phyloP scores from a whole-genome alignment of 2,797 vertebrate genomes.

The Sarcophilus harrisii region DNA sequence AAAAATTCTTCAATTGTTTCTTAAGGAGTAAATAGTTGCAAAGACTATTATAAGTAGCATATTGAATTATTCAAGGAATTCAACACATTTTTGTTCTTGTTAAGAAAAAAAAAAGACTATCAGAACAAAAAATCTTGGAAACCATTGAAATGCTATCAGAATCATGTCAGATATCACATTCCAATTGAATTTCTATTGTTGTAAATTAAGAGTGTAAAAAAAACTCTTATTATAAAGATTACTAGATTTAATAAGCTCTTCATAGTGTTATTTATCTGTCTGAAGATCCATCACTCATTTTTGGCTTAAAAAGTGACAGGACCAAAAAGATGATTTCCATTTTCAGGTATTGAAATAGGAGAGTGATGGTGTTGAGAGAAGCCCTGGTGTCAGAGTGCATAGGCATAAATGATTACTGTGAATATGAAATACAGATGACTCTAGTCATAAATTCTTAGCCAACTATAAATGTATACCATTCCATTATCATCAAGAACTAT shows the following conservation, averaged over 20 bases:
- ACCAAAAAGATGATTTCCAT: slow-evolving; percentile 45
- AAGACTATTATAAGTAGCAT: neutral
- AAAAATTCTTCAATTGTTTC: neutral
- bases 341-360: slow-evolving; percentile 7
- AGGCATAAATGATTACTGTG: neutral
- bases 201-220: neutral
- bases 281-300: slow-evolving; percentile 19
- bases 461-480: slow-evolving; percentile 9
- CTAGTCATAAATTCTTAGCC: slow-evolving; percentile 20
- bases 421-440: neutral
- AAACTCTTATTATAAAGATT: neutral
- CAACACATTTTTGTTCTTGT: neutral
- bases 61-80: neutral
- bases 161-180: neutral
- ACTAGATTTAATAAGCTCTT: slow-evolving; percentile 9
- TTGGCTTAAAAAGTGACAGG: neutral
- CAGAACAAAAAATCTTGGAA: neutral
- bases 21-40: neutral
- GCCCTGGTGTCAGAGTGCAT: neutral
- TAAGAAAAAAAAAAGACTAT: neutral
- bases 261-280: neutral
- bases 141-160: neutral
- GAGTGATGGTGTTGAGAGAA: slow-evolving; percentile 2
- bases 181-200: neutral
- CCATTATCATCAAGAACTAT: slow-evolving; percentile 56